Evolutionary conservation across 1,140 invertebrate genomes (phyloP).

Genomic region (Drosophila repleta): DNA sequence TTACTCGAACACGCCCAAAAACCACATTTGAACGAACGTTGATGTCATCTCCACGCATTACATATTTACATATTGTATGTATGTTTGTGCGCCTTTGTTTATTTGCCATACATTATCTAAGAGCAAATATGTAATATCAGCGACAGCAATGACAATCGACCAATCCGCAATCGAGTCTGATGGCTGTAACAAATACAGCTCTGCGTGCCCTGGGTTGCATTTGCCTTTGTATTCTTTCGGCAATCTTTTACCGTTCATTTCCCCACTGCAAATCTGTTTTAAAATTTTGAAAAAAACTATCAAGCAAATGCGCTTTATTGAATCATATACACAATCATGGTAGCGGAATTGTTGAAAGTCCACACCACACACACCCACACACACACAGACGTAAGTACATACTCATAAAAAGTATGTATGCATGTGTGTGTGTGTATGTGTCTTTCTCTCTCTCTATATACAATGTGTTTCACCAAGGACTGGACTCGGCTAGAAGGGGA

Average conservation of each 20-base stretch:
- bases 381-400: conserved; percentile 1
- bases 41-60: conserved; percentile 29
- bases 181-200: conserved; percentile 36
- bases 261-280: conserved; percentile 35
- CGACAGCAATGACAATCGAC: background rate
- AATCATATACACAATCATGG: conserved; percentile 2
- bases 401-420: background rate
- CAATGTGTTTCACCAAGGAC: conserved; percentile 5
- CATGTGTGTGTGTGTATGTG: no score
- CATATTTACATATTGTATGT: background rate
- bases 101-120: background rate
- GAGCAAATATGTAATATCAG: background rate
- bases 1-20: conserved; percentile 26
- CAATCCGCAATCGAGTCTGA: conserved; percentile 39
- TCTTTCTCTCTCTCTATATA: conserved; percentile 28
- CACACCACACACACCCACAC: background rate
- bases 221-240: background rate
- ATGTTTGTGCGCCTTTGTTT: background rate
- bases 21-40: conserved; percentile 7
- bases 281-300: conserved; percentile 26
- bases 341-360: conserved; percentile 12
- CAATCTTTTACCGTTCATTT: background rate
- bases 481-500: background rate
- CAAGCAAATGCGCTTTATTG: conserved; percentile 20
- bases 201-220: conserved; percentile 47